Evolutionary conservation across 1,140 invertebrate species (phyloP).

Genomic region (Sipha flava): DNA sequence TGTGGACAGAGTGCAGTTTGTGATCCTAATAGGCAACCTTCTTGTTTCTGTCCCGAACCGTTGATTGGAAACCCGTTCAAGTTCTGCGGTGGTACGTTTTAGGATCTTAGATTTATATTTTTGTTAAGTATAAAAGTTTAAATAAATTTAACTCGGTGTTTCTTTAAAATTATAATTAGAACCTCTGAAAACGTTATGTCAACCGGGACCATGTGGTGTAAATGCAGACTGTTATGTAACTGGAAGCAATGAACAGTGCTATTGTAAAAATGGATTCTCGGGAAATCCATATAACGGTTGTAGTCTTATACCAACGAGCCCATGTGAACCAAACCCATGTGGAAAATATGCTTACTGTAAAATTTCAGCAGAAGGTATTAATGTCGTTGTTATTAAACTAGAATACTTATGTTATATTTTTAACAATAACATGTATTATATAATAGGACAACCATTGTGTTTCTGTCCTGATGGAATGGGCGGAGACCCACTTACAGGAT

Average conservation of each 20-base stretch:
- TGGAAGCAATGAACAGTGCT: constrained; percentile 64
- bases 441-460: constrained; percentile 55
- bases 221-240: constrained; percentile 71
- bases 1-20: constrained; percentile 71
- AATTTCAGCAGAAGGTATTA: constrained; percentile 49
- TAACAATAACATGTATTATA: not conserved
- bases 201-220: constrained; percentile 65
- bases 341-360: constrained; percentile 64
- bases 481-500: constrained; percentile 69
- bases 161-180: constrained; percentile 35
- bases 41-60: constrained; percentile 69
- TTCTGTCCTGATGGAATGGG: constrained; percentile 63
- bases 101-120: not conserved
- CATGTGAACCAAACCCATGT: constrained; percentile 68
- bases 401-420: not conserved
- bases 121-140: not conserved
- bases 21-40: constrained; percentile 63
- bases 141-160: constrained; percentile 3
- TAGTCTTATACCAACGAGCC: constrained; percentile 51
- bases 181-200: constrained; percentile 52
- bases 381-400: not conserved
- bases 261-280: constrained; percentile 61
- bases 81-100: constrained; percentile 51
- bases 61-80: constrained; percentile 70
- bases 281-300: constrained; percentile 69